A percentile compares a stretch with the other conserved stretches of the same genome.
phyloP scores from a whole-genome alignment of 2,797 vertebrate species.

The Echeneis naucrates region DNA sequence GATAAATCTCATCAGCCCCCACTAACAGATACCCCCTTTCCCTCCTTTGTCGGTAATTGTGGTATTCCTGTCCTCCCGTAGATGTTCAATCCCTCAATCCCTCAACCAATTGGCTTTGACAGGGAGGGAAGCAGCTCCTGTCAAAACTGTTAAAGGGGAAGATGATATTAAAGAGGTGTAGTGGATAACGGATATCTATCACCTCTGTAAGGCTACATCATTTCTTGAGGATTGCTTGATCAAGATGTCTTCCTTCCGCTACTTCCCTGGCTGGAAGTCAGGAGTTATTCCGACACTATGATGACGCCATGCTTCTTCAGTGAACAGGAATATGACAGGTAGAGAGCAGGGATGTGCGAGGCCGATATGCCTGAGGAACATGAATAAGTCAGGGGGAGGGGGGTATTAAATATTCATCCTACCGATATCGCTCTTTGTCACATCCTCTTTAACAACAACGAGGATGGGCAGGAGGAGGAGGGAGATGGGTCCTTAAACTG shows the following conservation, averaged over 20 bases:
- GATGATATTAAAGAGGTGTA: slow-evolving; percentile 78
- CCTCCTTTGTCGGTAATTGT: slow-evolving; percentile 92
- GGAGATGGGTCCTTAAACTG: slow-evolving; percentile 66
- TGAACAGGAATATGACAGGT: slow-evolving; percentile 75
- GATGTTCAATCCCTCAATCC: slow-evolving; percentile 84
- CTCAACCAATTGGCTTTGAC: slow-evolving; percentile 86
- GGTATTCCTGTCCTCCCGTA: slow-evolving; percentile 83
- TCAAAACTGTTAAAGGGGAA: slow-evolving; percentile 81
- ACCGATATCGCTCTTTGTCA: slow-evolving; percentile 83
- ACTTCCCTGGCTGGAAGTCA: slow-evolving; percentile 55
- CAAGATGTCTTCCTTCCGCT: slow-evolving; percentile 65
- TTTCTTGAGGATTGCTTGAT: slow-evolving; percentile 73
- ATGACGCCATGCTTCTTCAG: slow-evolving; percentile 65
- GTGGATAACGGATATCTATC: slow-evolving; percentile 87
- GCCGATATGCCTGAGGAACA: slow-evolving; percentile 71
- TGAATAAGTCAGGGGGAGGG: slow-evolving; percentile 79
- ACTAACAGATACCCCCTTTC: slow-evolving; percentile 82
- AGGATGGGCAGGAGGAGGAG: slow-evolving; percentile 60
- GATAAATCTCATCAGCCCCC: slow-evolving; percentile 94
- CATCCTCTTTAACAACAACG: slow-evolving; percentile 81
- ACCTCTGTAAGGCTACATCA: slow-evolving; percentile 68
- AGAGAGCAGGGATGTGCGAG: slow-evolving; percentile 54
- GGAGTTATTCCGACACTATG: slow-evolving; percentile 74
- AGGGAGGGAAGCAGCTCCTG: slow-evolving; percentile 85
- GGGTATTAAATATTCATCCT: slow-evolving; percentile 84